A percentile compares a stretch with the other conserved stretches of the same genome.
Evolutionary conservation across 2,888 invertebrate genomes (phyloP).

Genomic region (Mellilla xanthometata): DNA sequence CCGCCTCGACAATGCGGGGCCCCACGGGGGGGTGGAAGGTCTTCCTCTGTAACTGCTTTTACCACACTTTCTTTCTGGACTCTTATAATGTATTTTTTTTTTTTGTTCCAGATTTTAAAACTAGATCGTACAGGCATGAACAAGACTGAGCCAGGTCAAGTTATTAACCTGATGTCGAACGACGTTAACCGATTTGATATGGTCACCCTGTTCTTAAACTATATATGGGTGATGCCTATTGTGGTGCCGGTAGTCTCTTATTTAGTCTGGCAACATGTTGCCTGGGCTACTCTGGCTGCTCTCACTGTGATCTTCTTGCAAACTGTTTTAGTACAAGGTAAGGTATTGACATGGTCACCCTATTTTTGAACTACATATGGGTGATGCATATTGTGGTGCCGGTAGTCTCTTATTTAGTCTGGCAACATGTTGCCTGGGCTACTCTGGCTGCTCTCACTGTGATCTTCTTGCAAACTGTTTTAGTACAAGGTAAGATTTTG

Average conservation of each 20-base stretch:
- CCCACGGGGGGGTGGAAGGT: no score
- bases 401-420: slow-evolving; percentile 75
- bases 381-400: slow-evolving; percentile 89
- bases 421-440: slow-evolving; percentile 69
- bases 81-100: background rate
- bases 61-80: no score
- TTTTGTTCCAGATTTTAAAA: slow-evolving; percentile 62
- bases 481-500: slow-evolving; percentile 85
- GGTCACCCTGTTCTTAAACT: slow-evolving; percentile 87
- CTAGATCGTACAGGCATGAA: slow-evolving; percentile 82
- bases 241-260: slow-evolving; percentile 84
- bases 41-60: no score
- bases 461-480: slow-evolving; percentile 83
- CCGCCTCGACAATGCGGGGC: no score
- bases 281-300: slow-evolving; percentile 66
- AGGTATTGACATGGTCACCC: slow-evolving; percentile 88
- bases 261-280: slow-evolving; percentile 71
- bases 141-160: slow-evolving; percentile 87
- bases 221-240: slow-evolving; percentile 91
- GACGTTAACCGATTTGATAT: slow-evolving; percentile 92
- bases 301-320: slow-evolving; percentile 78
- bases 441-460: slow-evolving; percentile 65
- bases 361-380: slow-evolving; percentile 90
- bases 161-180: slow-evolving; percentile 92
- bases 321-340: slow-evolving; percentile 82